Evolutionary conservation across 2,797 vertebrate genomes (phyloP).

Genomic region (Hippocampus kuda): DNA sequence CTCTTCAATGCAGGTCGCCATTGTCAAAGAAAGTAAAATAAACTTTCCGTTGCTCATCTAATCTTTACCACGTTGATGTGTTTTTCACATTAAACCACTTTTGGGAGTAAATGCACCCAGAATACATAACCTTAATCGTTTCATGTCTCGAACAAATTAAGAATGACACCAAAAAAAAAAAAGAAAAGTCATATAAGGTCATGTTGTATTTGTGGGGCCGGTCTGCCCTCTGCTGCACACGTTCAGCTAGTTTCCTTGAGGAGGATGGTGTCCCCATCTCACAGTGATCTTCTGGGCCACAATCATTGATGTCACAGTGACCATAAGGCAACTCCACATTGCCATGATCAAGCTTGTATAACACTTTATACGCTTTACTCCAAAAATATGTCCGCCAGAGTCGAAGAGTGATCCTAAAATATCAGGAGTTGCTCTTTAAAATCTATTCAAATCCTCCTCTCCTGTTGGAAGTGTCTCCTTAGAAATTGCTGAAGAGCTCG

Average conservation of each 20-base stretch:
- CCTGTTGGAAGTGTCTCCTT: slow-evolving; percentile 36
- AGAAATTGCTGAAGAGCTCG: slow-evolving; percentile 97
- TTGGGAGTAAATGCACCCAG: background rate
- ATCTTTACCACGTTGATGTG: background rate
- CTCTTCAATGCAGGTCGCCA: background rate
- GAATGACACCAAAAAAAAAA: background rate
- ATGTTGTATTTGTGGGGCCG: slow-evolving; percentile 15
- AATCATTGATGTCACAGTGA: background rate
- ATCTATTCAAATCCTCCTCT: background rate
- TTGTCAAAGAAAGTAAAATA: background rate
- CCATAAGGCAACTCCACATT: background rate
- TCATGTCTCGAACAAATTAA: background rate
- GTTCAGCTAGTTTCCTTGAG: background rate
- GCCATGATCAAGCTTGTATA: background rate
- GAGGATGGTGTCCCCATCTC: background rate
- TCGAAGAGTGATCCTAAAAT: background rate
- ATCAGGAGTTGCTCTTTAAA: background rate
- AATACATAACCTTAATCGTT: background rate
- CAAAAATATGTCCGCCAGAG: background rate
- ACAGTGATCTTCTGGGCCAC: background rate
- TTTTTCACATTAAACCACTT: background rate
- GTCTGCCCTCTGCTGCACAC: slow-evolving; percentile 39
- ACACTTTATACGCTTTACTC: background rate
- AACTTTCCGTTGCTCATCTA: background rate
- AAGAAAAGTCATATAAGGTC: background rate